Evolutionary conservation across 1,140 invertebrate genomes (phyloP), one percentile per base, ranked within the genome.

Genomic region (Drosophila bipectinata): DNA sequence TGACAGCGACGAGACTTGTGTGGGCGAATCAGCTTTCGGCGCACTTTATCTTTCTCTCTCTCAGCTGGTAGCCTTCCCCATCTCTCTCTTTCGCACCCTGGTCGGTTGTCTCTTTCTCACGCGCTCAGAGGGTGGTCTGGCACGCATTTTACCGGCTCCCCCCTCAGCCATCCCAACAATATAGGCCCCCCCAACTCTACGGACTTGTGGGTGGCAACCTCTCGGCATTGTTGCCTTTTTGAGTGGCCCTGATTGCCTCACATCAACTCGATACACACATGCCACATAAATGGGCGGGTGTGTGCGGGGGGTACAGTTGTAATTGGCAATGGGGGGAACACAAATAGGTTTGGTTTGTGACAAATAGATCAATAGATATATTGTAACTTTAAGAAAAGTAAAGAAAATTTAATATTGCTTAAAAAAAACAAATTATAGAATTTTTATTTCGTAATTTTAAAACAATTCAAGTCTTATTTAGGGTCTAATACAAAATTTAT

Each of bases 11-110:
- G 9, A 37, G 57, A 63, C 47, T 51, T 61, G 32, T 69, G 57
- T 61, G 64, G 56, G 64, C 79, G 79, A 83, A 82, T 85, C 81
- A 77, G 71, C 72, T 59, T 69, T 75, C 56, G 61, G 57, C 47
- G 24, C 44, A 54, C 57, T 45, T 26, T 47, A 37, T 57, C 55
- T 48, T 28, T 28, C 58, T 63, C 34, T 18, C 15, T 21, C 44
- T 47, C 18, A 24, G 12, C 34, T 37, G 34, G 34, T 10, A 8
- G 30, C 30, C 6, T 15, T 8, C 41, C 41, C n/a, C 41, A 5
- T n/a, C 41, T 39, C 51, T 48, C 34, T 47, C 26, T 55, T 21
- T 53, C n/a, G 24, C n/a, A 28, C 30, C 4, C 10, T 7, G 28
- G 7, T 12, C 5, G 8, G 5, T 32, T 14, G 18, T 21, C 1